A percentile compares a stretch with the other conserved stretches of the same genome.
Evolutionary conservation across 2,113 vertebrate species (phyloP).

Genomic region (Mirounga angustirostris): DNA sequence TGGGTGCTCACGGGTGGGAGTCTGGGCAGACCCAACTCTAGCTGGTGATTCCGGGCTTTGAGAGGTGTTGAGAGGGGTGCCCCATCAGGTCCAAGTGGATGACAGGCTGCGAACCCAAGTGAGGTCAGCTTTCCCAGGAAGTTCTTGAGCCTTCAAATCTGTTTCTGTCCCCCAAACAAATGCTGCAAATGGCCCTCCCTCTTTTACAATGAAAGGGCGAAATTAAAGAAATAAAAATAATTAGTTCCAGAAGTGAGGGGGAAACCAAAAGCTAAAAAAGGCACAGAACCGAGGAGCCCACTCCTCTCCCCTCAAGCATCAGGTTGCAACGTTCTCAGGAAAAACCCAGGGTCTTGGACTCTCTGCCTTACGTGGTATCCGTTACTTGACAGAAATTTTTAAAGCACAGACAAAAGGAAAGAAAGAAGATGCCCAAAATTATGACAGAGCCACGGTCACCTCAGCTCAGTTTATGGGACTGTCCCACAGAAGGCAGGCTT

Average conservation of each 20-base stretch:
- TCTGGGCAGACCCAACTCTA: neutral
- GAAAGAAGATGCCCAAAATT: neutral
- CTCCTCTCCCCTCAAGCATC: neutral
- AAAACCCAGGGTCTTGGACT: neutral
- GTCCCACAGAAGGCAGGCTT: neutral
- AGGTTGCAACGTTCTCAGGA: neutral
- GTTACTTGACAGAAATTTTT: neutral
- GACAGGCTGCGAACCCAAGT: neutral
- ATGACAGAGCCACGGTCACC: neutral
- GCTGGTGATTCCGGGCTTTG: neutral
- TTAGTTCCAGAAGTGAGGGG: slow-evolving; percentile 39
- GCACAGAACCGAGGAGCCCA: neutral
- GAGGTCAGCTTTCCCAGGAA: neutral
- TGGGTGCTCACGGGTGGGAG: neutral
- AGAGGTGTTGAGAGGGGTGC: neutral
- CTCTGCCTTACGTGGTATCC: neutral
- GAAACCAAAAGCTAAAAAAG: neutral
- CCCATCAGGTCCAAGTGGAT: neutral
- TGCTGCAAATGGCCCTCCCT: neutral
- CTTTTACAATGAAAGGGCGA: neutral
- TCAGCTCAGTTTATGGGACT: neutral
- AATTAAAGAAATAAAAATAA: slow-evolving; percentile 25
- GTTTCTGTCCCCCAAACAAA: slow-evolving; percentile 4
- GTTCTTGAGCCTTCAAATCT: neutral
- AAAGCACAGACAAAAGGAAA: neutral